Percentiles rank a stretch among this genome's conserved stretches.
phyloP scores from a whole-genome alignment of 2,797 vertebrate genomes.

The Staurois parvus region DNA sequence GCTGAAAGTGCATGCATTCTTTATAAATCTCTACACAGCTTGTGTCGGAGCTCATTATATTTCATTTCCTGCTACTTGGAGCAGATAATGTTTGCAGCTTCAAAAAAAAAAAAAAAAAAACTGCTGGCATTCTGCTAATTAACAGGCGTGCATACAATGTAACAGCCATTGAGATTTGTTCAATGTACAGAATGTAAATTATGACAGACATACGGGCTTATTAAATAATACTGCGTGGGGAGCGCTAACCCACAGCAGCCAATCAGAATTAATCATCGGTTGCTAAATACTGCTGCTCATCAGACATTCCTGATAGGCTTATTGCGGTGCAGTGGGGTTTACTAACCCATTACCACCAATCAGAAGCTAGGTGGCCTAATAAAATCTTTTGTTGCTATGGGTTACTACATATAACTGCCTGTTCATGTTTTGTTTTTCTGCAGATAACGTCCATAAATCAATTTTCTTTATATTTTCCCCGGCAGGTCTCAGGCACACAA shows the following conservation, averaged over 20 bases:
- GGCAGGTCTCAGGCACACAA: constrained; percentile 36
- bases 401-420: not conserved
- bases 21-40: not conserved
- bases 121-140: not conserved
- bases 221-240: not conserved
- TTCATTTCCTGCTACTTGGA: constrained; percentile 1
- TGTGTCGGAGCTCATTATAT: not conserved
- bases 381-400: not conserved
- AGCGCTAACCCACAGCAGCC: not conserved
- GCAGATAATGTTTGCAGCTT: not conserved
- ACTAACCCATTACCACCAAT: no score
- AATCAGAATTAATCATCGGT: not conserved
- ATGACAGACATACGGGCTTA: not conserved
- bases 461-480: not conserved
- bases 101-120: not conserved
- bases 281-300: no score
- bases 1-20: not conserved
- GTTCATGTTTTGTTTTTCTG: not conserved
- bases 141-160: not conserved
- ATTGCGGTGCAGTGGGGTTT: no score
- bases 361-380: no score
- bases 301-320: no score
- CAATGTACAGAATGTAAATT: not conserved
- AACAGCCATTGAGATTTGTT: not conserved
- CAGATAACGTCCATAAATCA: not conserved